Percentiles rank a stretch among this genome's conserved stretches.
Evolutionary conservation across 2,797 vertebrate species (phyloP).

Genomic region (Sciurus vulgaris): DNA sequence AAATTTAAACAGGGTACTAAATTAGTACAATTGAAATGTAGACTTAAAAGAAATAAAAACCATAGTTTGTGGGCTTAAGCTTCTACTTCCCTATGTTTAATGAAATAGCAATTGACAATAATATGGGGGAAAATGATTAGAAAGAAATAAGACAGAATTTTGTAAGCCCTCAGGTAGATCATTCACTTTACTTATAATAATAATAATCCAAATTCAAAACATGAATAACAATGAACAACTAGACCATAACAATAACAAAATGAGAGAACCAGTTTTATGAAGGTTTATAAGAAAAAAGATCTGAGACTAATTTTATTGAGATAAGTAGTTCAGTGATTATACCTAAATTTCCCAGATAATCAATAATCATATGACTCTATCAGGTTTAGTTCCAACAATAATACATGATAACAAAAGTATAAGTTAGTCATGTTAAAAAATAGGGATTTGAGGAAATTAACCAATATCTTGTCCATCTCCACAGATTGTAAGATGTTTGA

Average conservation of each 20-base stretch:
- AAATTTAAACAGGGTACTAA: constrained; percentile 77
- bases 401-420: neutral
- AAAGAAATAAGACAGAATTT: constrained; percentile 43
- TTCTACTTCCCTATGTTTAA: neutral
- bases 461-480: neutral
- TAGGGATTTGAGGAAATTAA: neutral
- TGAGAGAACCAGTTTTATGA: neutral
- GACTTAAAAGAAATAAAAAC: neutral
- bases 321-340: neutral
- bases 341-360: constrained; percentile 2
- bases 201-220: neutral
- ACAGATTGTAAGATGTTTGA: neutral
- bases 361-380: constrained; percentile 20
- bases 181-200: neutral
- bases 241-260: no score
- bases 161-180: neutral
- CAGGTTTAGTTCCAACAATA: neutral
- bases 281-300: constrained; percentile 5
- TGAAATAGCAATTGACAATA: neutral
- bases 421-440: neutral
- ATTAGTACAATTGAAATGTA: constrained; percentile 69
- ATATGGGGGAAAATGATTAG: constrained; percentile 7
- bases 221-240: neutral
- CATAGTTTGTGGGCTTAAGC: neutral
- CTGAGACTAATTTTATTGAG: neutral